A percentile compares a stretch with the other conserved stretches of the same genome.
phyloP scores from a whole-genome alignment of 2,113 vertebrate genomes.

The Ceuthmochares aereus region DNA sequence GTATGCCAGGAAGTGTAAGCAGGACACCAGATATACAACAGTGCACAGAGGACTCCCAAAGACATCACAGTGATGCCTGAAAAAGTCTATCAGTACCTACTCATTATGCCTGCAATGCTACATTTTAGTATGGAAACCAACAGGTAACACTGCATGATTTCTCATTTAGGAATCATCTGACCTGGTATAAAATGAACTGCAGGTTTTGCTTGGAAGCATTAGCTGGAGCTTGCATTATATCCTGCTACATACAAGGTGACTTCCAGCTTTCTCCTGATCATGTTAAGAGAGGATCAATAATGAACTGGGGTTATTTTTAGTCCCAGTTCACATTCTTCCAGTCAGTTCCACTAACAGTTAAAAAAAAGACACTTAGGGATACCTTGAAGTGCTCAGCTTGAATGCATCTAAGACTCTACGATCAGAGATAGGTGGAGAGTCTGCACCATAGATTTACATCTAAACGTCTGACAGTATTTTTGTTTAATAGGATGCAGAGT shows the following conservation, averaged over 20 bases:
- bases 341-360: neutral
- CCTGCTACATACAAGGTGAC: neutral
- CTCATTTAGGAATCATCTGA: neutral
- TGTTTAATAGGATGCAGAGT: slow-evolving; percentile 18
- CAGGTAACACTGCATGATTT: neutral
- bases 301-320: neutral
- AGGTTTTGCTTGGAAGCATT: neutral
- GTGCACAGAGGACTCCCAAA: neutral
- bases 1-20: neutral
- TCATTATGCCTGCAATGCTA: neutral
- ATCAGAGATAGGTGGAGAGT: neutral
- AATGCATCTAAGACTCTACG: neutral
- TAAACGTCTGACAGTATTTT: neutral
- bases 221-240: neutral
- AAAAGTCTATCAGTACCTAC: neutral
- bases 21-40: neutral
- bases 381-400: slow-evolving; percentile 4
- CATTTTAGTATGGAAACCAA: neutral
- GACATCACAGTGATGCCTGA: neutral
- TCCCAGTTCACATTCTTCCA: neutral
- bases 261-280: neutral
- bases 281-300: slow-evolving; percentile 16
- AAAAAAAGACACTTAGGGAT: neutral
- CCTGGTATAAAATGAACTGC: neutral
- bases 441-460: slow-evolving; percentile 2